Base-by-base conservation (phyloP, 2,113 vertebrate species). In the Drymodes brunneopygia region DNA sequence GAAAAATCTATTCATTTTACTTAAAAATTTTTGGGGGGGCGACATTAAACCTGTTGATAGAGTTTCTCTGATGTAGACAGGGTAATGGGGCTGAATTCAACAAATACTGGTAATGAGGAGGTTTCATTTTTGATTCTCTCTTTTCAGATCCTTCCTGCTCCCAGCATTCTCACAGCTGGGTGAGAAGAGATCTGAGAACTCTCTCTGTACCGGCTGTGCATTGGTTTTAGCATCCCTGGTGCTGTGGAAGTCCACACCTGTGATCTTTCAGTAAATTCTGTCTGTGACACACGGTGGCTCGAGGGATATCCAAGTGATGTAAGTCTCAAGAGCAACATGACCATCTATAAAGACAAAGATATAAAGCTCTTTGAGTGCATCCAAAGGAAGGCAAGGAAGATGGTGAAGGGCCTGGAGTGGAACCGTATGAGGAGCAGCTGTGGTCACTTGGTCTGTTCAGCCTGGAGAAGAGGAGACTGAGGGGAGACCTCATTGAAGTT, bases 401-500 rank as follows among this genome's bases (percentile, higher is more conserved):
- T 53, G 53, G 9, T 40, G 47, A 54, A 74, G 17, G 17, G 21
- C 8, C 38, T 82, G 12, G 2, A 69, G 47, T 18, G 40, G 54
- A 69, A 7, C 11, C 1, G 0, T 25, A 5, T 25, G 29, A 60
- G 20, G 14, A 67, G 29, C 1, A 2, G 13, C 20, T 75, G n/a
- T 22, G 21, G 47, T 12, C 7, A 9, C 40, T 61, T 47, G 61
- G 8, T 40, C 16, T 27, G 47, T 27, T 74, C 47, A 40, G 29
- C 17, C 29, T 61, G 70, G 29, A 58, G n/a, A 54, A 33, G 57
- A 65, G 36, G 9, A 60, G 11, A 31, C 61, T 40, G 47, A 61
- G 54, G 47, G 22, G 17, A 47, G 24, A 47, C 4, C 7, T 29
- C 45, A 22, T 0, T n/a, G 69, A n/a, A 45, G 11, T 7, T 54